Conservation (phyloP, 2,113 vertebrate genomes). For the Vombatus ursinus region DNA sequence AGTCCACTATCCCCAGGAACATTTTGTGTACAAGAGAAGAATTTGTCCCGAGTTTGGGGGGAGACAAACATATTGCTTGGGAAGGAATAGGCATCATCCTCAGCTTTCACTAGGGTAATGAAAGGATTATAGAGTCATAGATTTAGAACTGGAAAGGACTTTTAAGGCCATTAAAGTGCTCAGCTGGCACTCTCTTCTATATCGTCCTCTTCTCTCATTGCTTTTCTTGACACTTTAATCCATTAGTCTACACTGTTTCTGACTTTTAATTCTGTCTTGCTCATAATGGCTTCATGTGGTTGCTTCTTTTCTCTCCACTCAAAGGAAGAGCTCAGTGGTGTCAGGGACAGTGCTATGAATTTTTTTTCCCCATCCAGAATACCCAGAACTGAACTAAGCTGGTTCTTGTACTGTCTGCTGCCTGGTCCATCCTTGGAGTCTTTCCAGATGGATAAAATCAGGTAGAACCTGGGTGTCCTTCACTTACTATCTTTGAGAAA, state of each 20-base stretch:
- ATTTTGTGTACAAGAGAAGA: not conserved
- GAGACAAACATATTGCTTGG: not conserved
- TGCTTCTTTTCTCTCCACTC: not conserved
- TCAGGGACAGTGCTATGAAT: not conserved
- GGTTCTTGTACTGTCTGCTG: not conserved
- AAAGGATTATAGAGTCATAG: not conserved
- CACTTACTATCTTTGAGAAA: not conserved
- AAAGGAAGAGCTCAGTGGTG: not conserved
- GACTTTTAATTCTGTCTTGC: not conserved
- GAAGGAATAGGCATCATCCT: too few relatives aligned
- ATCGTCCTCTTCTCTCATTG: not conserved
- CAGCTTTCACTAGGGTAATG: not conserved
- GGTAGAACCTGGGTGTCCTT: not conserved
- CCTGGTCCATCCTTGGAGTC: not conserved
- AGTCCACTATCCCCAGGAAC: not conserved
- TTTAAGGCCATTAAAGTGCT: accelerated
- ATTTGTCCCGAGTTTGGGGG: not conserved
- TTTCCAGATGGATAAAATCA: not conserved
- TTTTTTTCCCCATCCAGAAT: not conserved
- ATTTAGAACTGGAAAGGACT: not conserved
- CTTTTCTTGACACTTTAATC: not conserved
- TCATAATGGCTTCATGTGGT: not conserved
- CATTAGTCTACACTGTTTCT: not conserved
- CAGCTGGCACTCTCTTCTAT: not conserved
- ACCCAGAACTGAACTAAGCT: not conserved